Percentiles rank a stretch among this genome's conserved stretches.
Evolutionary conservation across 1,140 invertebrate species (phyloP).

Genomic region (Saccostrea echinata): DNA sequence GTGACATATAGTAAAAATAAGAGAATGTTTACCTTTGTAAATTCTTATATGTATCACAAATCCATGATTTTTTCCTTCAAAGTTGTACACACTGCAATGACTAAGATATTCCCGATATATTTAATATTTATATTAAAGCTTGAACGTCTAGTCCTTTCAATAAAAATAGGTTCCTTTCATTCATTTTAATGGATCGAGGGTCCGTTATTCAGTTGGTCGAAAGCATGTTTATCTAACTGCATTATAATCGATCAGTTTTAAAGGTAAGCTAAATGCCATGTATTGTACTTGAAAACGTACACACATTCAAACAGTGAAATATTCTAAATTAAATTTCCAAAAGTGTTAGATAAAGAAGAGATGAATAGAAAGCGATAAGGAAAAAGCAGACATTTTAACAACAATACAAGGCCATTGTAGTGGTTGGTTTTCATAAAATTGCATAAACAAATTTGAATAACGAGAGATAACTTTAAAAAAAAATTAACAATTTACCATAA

Average conservation of each 20-base stretch:
- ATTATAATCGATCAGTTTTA: constrained; percentile 26
- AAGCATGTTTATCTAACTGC: constrained; percentile 19
- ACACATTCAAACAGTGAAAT: neutral
- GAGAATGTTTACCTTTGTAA: neutral
- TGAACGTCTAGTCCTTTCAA: neutral
- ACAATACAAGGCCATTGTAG: neutral
- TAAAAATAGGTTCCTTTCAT: neutral
- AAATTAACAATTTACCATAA: neutral
- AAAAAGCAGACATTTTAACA: neutral
- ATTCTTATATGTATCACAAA: neutral
- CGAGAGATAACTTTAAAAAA: neutral
- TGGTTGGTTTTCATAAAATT: neutral
- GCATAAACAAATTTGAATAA: neutral
- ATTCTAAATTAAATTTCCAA: neutral
- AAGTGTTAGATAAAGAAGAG: neutral
- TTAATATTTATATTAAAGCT: neutral
- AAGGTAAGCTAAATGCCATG: neutral
- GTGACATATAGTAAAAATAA: neutral
- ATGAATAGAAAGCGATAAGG: neutral
- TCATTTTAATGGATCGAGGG: neutral
- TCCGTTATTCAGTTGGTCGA: constrained; percentile 9
- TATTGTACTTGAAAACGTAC: neutral
- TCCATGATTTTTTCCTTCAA: neutral
- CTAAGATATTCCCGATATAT: neutral
- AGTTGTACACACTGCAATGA: neutral